Evolutionary conservation across 2,797 vertebrate species (phyloP).

Genomic region (Muscicapa comitata): DNA sequence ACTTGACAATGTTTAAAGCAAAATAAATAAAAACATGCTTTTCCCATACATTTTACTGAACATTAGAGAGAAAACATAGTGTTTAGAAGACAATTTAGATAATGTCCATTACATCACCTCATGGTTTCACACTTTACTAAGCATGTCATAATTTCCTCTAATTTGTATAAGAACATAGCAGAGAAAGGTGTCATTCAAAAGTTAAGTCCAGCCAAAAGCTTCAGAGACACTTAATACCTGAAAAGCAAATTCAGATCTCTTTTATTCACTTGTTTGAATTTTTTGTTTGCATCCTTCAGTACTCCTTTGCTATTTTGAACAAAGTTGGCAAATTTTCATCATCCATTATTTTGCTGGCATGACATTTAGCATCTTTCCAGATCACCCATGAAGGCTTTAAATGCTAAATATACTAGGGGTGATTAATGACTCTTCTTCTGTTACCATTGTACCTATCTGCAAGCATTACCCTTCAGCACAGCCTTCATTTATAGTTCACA

Average conservation of each 20-base stretch:
- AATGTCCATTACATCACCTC: background rate
- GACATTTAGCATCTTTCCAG: background rate
- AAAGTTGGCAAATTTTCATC: background rate
- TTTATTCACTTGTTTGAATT: background rate
- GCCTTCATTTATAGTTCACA: background rate
- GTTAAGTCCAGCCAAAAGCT: background rate
- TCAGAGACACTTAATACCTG: background rate
- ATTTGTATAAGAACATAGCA: background rate
- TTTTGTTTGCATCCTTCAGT: background rate
- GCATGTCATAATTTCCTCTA: background rate
- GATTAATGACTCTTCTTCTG: background rate
- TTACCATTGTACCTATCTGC: background rate
- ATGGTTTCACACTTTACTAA: accelerated
- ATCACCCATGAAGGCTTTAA: background rate
- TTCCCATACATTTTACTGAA: background rate
- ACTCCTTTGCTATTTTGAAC: background rate
- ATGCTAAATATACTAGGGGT: background rate
- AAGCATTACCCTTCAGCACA: background rate
- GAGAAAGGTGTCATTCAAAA: background rate
- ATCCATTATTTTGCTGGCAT: background rate
- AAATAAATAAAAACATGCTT: background rate
- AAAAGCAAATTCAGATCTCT: background rate
- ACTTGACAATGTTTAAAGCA: background rate
- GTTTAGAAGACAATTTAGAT: background rate
- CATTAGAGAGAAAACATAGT: background rate